Evolutionary conservation across 2,113 vertebrate genomes (phyloP).

Genomic region (Limnothrissa miodon): DNA sequence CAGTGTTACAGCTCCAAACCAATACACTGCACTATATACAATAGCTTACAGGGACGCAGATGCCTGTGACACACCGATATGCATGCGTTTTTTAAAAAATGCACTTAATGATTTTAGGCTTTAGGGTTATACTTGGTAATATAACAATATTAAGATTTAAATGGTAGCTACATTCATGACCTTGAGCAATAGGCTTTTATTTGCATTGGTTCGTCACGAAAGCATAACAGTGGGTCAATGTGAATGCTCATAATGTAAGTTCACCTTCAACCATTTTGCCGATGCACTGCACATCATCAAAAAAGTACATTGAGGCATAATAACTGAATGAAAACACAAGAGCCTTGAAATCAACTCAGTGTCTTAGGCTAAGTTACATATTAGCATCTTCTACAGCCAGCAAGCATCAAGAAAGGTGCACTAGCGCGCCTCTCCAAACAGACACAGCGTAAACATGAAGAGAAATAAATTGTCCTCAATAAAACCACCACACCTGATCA

Average conservation of each 20-base stretch:
- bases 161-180: constrained; percentile 48
- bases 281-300: background rate
- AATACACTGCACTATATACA: background rate
- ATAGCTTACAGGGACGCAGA: background rate
- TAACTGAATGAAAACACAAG: background rate
- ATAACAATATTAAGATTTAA: background rate
- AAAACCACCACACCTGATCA: constrained; percentile 61
- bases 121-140: background rate
- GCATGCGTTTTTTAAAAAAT: background rate
- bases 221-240: background rate
- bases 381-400: background rate
- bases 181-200: constrained; percentile 48
- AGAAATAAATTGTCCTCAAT: background rate
- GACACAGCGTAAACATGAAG: background rate
- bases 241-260: background rate
- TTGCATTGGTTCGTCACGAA: background rate
- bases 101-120: background rate
- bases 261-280: background rate
- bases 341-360: constrained; percentile 6
- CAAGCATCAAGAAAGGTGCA: background rate
- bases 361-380: background rate
- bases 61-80: background rate
- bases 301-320: background rate
- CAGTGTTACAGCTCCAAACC: constrained; percentile 1
- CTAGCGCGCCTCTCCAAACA: background rate